Evolutionary conservation across 2,113 vertebrate genomes (phyloP).

Genomic region (Ceyx margarethae): DNA sequence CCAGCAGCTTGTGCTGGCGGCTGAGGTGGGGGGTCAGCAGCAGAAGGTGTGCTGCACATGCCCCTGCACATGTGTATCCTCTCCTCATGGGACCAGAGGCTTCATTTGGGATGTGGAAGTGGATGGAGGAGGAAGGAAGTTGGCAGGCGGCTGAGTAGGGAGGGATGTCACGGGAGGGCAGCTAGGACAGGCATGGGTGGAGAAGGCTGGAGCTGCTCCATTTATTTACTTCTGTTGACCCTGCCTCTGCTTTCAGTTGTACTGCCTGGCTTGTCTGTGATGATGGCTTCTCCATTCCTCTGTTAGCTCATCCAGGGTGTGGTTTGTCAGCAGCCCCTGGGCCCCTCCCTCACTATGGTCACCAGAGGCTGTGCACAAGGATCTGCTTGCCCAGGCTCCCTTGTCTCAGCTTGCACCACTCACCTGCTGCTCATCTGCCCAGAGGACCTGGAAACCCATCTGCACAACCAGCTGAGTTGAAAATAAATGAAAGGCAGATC

Average conservation of each 20-base stretch:
- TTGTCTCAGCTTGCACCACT: not conserved
- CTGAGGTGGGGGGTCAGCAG: not conserved
- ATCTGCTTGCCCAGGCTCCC: not conserved
- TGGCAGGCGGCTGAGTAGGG: not conserved
- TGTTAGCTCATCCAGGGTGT: not conserved
- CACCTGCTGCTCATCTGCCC: fast-evolving
- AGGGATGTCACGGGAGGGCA: fast-evolving
- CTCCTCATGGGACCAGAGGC: not conserved
- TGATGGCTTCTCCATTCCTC: not conserved
- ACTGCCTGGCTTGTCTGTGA: not conserved
- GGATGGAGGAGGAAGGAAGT: constrained; percentile 7
- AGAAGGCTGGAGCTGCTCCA: not conserved
- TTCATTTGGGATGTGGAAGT: not conserved
- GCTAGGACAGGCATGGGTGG: not conserved
- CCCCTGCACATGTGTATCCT: fast-evolving
- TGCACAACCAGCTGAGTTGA: not conserved
- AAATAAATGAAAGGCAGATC: constrained; percentile 19
- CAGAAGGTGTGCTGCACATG: fast-evolving
- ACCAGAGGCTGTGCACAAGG: not conserved
- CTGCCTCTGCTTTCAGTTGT: fast-evolving
- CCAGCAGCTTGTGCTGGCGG: not conserved
- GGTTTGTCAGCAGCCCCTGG: not conserved
- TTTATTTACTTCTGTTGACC: not conserved
- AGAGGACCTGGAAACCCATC: not conserved
- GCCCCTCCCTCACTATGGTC: not conserved